Evolutionary conservation across 2,113 vertebrate species (phyloP).

Genomic region (Oceanites oceanicus): DNA sequence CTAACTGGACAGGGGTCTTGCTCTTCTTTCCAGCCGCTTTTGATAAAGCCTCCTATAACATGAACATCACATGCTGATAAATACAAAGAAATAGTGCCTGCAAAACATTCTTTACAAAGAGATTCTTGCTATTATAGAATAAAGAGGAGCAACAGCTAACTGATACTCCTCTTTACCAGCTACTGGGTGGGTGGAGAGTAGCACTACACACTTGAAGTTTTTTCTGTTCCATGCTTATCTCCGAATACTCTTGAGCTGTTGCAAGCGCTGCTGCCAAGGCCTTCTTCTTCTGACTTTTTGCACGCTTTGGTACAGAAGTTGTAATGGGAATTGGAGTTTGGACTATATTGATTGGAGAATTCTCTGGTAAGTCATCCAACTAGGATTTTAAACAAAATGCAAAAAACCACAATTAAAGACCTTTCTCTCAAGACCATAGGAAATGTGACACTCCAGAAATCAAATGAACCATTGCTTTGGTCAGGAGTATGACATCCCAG

Average conservation of each 20-base stretch:
- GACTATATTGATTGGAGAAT: slow-evolving; percentile 97
- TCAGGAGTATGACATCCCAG: background rate
- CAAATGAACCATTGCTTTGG: background rate
- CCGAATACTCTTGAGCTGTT: slow-evolving; percentile 96
- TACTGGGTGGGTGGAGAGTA: background rate
- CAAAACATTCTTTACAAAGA: background rate
- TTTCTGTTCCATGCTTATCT: slow-evolving; percentile 99
- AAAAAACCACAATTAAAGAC: background rate
- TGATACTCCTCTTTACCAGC: background rate
- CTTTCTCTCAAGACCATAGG: background rate
- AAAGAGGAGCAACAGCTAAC: background rate
- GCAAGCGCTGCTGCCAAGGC: slow-evolving; percentile 95
- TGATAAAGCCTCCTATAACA: slow-evolving; percentile 88
- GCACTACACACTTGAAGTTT: slow-evolving; percentile 85
- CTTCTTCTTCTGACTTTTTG: slow-evolving; percentile 98
- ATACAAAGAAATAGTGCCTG: background rate
- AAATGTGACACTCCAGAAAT: background rate
- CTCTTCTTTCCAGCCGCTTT: slow-evolving; percentile 98
- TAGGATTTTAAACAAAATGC: slow-evolving; percentile 43
- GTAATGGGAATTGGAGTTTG: slow-evolving; percentile 98
- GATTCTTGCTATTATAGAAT: background rate
- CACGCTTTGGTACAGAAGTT: slow-evolving; percentile 95
- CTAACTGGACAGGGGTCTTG: slow-evolving; percentile 94
- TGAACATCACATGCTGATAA: background rate
- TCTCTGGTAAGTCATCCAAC: slow-evolving; percentile 94